phyloP scores from a whole-genome alignment of 2,113 vertebrate genomes.

The Caracal caracal region DNA sequence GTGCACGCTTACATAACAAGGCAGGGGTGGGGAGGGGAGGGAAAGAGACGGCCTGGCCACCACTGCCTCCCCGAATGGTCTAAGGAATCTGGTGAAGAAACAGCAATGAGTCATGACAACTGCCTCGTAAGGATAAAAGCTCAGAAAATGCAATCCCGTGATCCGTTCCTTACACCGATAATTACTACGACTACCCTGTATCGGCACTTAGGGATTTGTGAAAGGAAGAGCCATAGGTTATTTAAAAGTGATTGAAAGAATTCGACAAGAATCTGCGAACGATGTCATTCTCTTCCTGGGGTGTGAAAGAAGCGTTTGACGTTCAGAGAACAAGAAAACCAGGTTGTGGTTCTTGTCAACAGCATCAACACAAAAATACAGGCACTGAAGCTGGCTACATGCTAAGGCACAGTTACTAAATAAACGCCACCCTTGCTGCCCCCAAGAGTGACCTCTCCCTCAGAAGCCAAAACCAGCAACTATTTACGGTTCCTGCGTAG shows the following conservation, averaged over 20 bases:
- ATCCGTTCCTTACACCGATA: not conserved
- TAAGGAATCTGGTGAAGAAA: too few species aligned
- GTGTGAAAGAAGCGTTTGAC: not conserved
- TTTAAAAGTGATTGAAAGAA: not conserved
- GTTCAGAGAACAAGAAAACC: conserved; percentile 1
- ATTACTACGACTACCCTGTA: not conserved
- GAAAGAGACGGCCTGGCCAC: rapidly evolving
- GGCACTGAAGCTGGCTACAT: not conserved
- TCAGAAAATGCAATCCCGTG: not conserved
- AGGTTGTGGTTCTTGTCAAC: not conserved
- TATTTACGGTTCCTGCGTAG: not conserved
- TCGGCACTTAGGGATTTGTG: not conserved
- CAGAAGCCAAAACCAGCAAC: not conserved
- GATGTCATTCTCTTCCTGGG: not conserved
- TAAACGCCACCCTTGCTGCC: not conserved
- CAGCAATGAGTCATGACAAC: not conserved
- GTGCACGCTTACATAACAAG: not conserved
- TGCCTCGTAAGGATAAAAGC: not conserved
- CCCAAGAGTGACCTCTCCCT: not conserved
- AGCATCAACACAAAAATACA: not conserved
- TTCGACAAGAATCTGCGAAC: not conserved
- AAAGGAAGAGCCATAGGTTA: not conserved
- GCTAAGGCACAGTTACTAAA: not conserved
- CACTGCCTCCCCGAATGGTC: not conserved
- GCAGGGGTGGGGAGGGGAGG: rapidly evolving